These are phyloP conservation scores for Noctua pronuba DNA, from an alignment of 2,888 invertebrate genomes.

Conservation along the genomic window DNA sequence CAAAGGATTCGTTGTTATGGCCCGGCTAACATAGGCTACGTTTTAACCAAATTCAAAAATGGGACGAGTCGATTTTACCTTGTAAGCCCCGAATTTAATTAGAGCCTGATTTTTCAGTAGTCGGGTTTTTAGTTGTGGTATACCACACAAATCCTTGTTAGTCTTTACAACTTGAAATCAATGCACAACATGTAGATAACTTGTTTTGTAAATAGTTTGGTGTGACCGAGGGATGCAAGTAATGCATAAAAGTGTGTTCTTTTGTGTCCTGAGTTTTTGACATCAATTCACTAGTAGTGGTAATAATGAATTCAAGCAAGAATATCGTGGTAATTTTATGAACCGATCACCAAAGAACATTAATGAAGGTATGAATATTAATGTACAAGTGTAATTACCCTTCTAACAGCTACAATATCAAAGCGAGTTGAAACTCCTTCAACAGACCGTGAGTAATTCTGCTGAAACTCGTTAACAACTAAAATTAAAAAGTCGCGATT, in stretches of 20 bases:
- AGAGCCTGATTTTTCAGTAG: no score
- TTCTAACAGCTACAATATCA: slow-evolving; percentile 44
- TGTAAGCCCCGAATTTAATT: no score
- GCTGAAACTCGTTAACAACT: slow-evolving; percentile 66
- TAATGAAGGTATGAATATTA: slow-evolving; percentile 50
- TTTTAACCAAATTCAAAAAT: no score
- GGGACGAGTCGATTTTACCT: no score
- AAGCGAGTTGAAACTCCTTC: slow-evolving; percentile 40
- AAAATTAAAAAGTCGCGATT: slow-evolving; percentile 71
- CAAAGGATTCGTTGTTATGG: no score
- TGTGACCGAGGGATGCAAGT: neutral
- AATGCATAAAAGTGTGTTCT: neutral
- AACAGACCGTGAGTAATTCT: slow-evolving; percentile 47
- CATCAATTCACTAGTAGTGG: neutral
- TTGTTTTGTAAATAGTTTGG: neutral
- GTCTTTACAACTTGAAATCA: neutral
- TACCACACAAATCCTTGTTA: no score
- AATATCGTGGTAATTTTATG: neutral
- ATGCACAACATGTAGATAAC: neutral
- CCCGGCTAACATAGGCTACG: no score
- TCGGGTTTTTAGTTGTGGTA: no score
- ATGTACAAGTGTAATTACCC: slow-evolving; percentile 35
- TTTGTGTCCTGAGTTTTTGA: neutral
- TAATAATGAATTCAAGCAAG: neutral
- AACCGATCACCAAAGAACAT: neutral